Conservation (phyloP, 2,888 invertebrate species). For the Theodoxus fluviatilis region DNA sequence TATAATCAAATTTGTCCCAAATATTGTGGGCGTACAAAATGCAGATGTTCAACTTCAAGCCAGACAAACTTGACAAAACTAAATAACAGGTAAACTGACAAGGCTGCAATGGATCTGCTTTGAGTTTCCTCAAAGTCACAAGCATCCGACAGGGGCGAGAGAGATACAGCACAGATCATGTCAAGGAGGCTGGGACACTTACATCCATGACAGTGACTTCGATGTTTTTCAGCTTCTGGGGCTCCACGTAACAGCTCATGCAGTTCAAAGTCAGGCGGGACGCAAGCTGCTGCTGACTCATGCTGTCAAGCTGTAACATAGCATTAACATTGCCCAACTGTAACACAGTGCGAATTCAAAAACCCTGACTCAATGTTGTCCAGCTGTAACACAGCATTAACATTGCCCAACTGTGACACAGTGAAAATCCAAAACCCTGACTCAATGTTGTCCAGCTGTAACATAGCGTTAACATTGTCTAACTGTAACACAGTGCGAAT, state of each 20-base stretch:
- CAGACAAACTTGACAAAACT: too few species aligned
- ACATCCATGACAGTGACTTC: conserved; percentile 86
- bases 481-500: conserved; percentile 22
- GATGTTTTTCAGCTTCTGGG: conserved; percentile 73
- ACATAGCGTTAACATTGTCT: too few species aligned
- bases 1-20: too few species aligned
- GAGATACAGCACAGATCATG: not conserved
- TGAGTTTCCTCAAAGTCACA: not conserved
- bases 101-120: not conserved
- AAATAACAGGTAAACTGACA: not conserved
- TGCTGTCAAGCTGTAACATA: conserved; percentile 77
- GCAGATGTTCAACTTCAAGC: too few species aligned
- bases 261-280: conserved; percentile 88
- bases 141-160: not conserved
- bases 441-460: not conserved
- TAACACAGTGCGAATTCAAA: conserved; percentile 18
- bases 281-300: conserved; percentile 83
- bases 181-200: conserved; percentile 38
- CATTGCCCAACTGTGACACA: too few species aligned
- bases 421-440: not conserved
- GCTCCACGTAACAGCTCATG: conserved; percentile 79
- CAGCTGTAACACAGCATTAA: not conserved
- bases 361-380: not conserved
- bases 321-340: too few species aligned
- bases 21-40: too few species aligned